Percentiles rank a stretch among this genome's conserved stretches.
These are phyloP conservation scores for Erannis defoliaria DNA, from an alignment of 2,888 invertebrate species.

Conservation along the genomic window DNA sequence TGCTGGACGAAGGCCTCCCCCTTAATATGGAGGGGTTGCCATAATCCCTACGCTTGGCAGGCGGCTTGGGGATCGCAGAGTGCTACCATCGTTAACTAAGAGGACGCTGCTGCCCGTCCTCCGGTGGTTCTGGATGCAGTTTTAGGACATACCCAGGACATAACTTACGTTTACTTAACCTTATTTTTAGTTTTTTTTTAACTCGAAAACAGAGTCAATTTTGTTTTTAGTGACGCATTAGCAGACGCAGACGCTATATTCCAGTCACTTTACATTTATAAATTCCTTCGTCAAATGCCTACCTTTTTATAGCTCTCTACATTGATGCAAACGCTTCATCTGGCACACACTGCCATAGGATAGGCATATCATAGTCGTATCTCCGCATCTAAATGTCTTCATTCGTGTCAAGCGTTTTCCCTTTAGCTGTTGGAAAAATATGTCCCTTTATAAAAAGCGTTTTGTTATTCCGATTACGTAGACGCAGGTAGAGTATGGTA, in stretches of 20 bases:
- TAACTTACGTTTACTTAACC: too few species aligned
- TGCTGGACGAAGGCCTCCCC: too few species aligned
- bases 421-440: conserved; percentile 28
- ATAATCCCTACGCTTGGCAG: too few species aligned
- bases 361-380: conserved; percentile 12
- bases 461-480: conserved; percentile 63
- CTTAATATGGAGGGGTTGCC: too few species aligned
- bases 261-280: not conserved
- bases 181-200: too few species aligned
- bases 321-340: not conserved
- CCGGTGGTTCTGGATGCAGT: too few species aligned
- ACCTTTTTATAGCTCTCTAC: conserved; percentile 4
- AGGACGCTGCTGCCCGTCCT: too few species aligned
- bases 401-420: conserved; percentile 26
- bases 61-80: too few species aligned
- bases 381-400: conserved; percentile 35
- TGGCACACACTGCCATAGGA: conserved; percentile 1
- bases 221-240: not conserved
- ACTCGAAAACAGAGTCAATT: too few species aligned
- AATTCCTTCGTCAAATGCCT: not conserved
- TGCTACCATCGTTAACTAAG: too few species aligned
- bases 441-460: conserved; percentile 50
- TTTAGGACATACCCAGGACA: too few species aligned
- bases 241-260: not conserved
- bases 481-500: conserved; percentile 34